phyloP scores from a whole-genome alignment of 2,113 vertebrate genomes.

The Triplophysa siluroides region DNA sequence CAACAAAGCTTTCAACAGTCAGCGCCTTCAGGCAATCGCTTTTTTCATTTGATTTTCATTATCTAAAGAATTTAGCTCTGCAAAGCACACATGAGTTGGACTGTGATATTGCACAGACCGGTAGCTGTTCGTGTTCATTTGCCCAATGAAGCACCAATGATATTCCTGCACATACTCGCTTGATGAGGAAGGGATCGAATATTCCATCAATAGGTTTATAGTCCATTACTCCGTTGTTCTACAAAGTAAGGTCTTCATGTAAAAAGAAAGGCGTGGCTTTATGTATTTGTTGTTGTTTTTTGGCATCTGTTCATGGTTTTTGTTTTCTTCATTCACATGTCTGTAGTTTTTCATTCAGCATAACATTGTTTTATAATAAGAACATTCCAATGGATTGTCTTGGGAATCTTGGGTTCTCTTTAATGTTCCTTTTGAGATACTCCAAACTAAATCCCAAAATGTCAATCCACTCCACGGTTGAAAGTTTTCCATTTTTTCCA shows the following conservation, averaged over 20 bases:
- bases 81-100: constrained; percentile 21
- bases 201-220: constrained; percentile 48
- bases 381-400: constrained; percentile 26
- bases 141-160: constrained; percentile 39
- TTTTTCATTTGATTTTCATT: constrained; percentile 64
- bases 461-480: neutral
- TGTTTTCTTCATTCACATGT: constrained; percentile 37
- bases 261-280: constrained; percentile 63
- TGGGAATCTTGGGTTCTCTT: neutral
- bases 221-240: constrained; percentile 52
- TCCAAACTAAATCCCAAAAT: neutral
- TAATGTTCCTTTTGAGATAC: neutral
- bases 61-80: constrained; percentile 45
- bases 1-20: constrained; percentile 84
- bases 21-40: constrained; percentile 78
- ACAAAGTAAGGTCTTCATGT: constrained; percentile 46
- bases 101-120: constrained; percentile 17
- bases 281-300: constrained; percentile 57
- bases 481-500: neutral
- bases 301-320: constrained; percentile 65
- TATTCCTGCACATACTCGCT: constrained; percentile 25
- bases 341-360: constrained; percentile 27
- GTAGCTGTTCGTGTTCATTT: constrained; percentile 46
- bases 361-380: constrained; percentile 3
- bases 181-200: constrained; percentile 22